Base-by-base conservation (phyloP, 2,888 invertebrate genomes). In the Junonia oenone region DNA sequence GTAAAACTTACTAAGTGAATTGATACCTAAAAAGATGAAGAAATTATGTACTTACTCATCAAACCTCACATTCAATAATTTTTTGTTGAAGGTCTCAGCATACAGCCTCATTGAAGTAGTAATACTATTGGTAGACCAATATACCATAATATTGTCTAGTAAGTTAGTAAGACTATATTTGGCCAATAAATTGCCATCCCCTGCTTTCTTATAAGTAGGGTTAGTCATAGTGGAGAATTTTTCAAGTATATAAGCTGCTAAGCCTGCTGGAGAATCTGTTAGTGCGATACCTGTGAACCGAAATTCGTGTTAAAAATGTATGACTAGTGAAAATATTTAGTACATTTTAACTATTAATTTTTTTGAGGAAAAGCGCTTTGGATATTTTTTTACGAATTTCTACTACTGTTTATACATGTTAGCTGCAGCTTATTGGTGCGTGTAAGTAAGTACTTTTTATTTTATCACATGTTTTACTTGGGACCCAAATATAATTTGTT, bases 191-290 rank as follows among this genome's bases (percentile, higher is more conserved):
- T 93, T 94, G 0, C 96, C 95, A 69, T 96, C 94, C 0, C 78
- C 73, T 0, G 91, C 81, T 0, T 81, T 69, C 14, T 79, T 85
- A 69, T 86, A 85, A 0, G 78, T 73, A 0, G 66, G 93, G 78
- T 86, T 95, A 76, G 85, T 96, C 94, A 83, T 95, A 5, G 69
- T 93, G 71, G 91, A 92, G 83, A 97, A 97, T 76, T 98, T 98
- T 70, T 98, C 98, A 9, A 98, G 79, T 51, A 98, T 95, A 70
- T 98, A 98, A 0, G 96, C 96, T 0, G 97, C 97, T 56, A 98
- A 81, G 0, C 97, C 98, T 0, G 94, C 92, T 0, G 98, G 98
- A 0, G 96, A 95, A 68, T 96, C 95, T 1, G 92, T 88, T 43
- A 97, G 75, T 0, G 91, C 95, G 4, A 92, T 85, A 17, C 96